These are phyloP conservation scores for Melierax canorus DNA, from an alignment of 2,113 vertebrate genomes.

Conservation along the genomic window DNA sequence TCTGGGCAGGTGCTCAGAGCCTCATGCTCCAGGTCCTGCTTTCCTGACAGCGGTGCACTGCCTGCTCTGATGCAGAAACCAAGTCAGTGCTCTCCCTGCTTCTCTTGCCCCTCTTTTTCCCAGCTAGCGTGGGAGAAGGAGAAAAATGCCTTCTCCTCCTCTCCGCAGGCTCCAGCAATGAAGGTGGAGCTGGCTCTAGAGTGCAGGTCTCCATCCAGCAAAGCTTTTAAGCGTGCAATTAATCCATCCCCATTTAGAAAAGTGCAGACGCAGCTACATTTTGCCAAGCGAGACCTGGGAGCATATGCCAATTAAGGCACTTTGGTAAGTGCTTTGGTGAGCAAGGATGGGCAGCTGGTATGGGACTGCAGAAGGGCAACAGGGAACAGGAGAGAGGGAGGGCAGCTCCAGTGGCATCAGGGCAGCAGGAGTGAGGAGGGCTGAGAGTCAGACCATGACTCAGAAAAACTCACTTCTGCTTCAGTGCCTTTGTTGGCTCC, in stretches of 20 bases:
- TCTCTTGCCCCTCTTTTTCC: background rate
- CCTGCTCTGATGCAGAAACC: background rate
- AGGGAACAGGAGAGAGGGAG: background rate
- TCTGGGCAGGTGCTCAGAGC: background rate
- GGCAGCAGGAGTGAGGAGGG: background rate
- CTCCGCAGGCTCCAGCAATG: background rate
- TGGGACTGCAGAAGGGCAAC: background rate
- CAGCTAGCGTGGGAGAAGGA: background rate
- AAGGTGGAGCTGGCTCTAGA: background rate
- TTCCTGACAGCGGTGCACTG: background rate
- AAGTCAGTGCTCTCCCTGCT: background rate
- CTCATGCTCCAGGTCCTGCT: background rate
- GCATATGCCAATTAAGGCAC: background rate
- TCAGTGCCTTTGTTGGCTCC: background rate
- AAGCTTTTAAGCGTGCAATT: background rate
- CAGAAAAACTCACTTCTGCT: background rate
- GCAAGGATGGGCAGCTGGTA: background rate
- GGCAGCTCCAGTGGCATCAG: background rate
- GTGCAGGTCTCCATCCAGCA: constrained; percentile 13
- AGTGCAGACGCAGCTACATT: background rate
- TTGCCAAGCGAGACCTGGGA: background rate
- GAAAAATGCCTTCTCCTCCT: background rate
- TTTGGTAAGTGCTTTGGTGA: background rate
- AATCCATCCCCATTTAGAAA: constrained; percentile 11
- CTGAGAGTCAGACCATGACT: background rate